Evolutionary conservation across 1,140 invertebrate species (phyloP).

Genomic region (Eubasilissa regina): DNA sequence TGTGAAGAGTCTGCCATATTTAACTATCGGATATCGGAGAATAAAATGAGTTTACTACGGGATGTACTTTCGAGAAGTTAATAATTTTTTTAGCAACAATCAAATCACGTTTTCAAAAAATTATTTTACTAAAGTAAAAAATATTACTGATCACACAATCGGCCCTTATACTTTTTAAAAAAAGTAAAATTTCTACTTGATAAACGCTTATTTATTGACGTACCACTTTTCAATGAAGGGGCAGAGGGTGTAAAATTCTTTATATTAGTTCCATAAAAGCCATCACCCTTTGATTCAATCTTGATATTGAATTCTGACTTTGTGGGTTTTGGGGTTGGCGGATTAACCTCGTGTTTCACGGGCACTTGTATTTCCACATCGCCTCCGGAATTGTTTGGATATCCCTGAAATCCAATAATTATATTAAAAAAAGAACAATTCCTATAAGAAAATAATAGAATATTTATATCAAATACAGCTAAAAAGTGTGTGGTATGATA

Average conservation of each 20-base stretch:
- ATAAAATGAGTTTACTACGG: no score
- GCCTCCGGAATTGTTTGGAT: slow-evolving; percentile 24
- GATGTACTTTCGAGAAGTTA: no score
- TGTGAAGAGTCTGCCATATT: no score
- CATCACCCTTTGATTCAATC: slow-evolving; percentile 50
- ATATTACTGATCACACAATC: no score
- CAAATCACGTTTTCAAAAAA: no score
- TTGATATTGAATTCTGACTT: slow-evolving; percentile 56
- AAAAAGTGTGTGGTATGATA: background rate
- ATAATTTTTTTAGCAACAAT: no score
- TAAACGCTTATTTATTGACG: no score
- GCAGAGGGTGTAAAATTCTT: slow-evolving; percentile 48
- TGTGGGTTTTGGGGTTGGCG: slow-evolving; percentile 44
- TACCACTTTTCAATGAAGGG: slow-evolving; percentile 36
- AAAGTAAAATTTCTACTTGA: no score
- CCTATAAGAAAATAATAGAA: background rate
- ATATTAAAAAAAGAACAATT: slow-evolving; percentile 14
- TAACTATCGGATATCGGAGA: no score
- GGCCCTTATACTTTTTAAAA: no score
- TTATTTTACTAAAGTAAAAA: no score
- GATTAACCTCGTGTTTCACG: slow-evolving; percentile 5
- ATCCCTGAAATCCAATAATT: slow-evolving; percentile 40
- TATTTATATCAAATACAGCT: no score
- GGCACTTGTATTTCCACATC: slow-evolving; percentile 38
- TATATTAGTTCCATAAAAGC: slow-evolving; percentile 50